Percentiles rank a stretch among this genome's conserved stretches.
phyloP scores from a whole-genome alignment of 2,888 invertebrate species.

The Sarcophaga carnaria region DNA sequence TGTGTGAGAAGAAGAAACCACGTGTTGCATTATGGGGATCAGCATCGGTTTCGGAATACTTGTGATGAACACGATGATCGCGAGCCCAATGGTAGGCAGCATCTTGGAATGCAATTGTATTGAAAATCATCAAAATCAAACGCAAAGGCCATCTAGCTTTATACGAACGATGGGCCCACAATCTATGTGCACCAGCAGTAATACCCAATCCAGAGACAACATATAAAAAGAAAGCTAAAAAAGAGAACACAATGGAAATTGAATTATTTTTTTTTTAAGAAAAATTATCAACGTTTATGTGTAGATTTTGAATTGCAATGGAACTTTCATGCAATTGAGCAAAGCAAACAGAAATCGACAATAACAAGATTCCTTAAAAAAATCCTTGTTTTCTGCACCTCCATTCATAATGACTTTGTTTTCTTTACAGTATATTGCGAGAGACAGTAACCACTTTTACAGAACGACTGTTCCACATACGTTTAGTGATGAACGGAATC shows the following conservation, averaged over 20 bases:
- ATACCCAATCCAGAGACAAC: constrained; percentile 93
- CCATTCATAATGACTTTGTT: no score
- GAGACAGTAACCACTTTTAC: no score
- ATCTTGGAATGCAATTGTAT: constrained; percentile 95
- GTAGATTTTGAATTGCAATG: no score
- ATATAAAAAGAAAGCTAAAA: constrained; percentile 88
- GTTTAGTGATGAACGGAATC: no score
- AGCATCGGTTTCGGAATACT: constrained; percentile 95
- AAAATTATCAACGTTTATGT: no score
- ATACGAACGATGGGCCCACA: constrained; percentile 98
- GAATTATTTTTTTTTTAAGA: no score
- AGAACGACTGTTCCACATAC: no score
- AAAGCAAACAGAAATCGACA: no score
- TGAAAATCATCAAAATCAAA: constrained; percentile 89
- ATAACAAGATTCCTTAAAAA: no score
- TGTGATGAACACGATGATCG: constrained; percentile 94
- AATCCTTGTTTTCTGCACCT: no score
- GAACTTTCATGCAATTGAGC: no score
- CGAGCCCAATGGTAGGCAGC: constrained; percentile 90
- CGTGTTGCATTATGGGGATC: constrained; percentile 96
- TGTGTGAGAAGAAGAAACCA: constrained; percentile 97
- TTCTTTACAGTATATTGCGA: no score
- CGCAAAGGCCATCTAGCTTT: constrained; percentile 96
- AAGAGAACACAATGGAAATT: constrained; percentile 38
- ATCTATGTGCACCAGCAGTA: constrained; percentile 97